These are phyloP conservation scores for Isotomurus palustris DNA, from an alignment of 2,888 invertebrate species.

Conservation along the genomic window DNA sequence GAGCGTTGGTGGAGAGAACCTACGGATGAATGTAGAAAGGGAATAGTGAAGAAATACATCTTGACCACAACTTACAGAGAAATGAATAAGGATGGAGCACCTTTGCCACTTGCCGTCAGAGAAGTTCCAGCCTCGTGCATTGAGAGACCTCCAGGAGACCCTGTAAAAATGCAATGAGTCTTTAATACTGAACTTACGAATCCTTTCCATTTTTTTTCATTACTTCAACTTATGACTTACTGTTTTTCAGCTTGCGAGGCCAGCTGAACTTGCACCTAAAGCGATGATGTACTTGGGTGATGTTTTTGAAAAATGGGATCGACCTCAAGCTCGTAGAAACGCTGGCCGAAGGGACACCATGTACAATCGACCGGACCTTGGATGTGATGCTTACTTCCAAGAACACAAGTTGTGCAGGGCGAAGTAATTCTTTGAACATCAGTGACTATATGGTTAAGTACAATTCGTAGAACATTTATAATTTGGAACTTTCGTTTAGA, in stretches of 20 bases:
- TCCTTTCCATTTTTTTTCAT: background rate
- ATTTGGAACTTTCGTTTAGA: constrained; percentile 11
- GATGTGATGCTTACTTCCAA: constrained; percentile 40
- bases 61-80: constrained; percentile 43
- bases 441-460: too few relatives aligned
- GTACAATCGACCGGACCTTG: constrained; percentile 37
- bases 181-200: background rate
- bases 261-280: constrained; percentile 19
- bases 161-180: too few relatives aligned
- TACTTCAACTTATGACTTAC: background rate
- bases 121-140: constrained; percentile 25
- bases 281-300: constrained; percentile 20
- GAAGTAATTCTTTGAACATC: constrained; percentile 38
- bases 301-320: constrained; percentile 39
- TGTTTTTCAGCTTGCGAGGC: background rate
- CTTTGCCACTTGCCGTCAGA: constrained; percentile 31
- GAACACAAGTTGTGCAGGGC: constrained; percentile 39
- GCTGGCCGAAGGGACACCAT: constrained; percentile 42
- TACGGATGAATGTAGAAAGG: constrained; percentile 34
- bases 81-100: constrained; percentile 45
- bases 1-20: constrained; percentile 26
- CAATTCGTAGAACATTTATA: too few relatives aligned
- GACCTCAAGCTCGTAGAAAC: constrained; percentile 35
- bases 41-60: constrained; percentile 35
- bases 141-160: constrained; percentile 37